phyloP scores from a whole-genome alignment of 2,113 vertebrate species.

The Desmodus rotundus region DNA sequence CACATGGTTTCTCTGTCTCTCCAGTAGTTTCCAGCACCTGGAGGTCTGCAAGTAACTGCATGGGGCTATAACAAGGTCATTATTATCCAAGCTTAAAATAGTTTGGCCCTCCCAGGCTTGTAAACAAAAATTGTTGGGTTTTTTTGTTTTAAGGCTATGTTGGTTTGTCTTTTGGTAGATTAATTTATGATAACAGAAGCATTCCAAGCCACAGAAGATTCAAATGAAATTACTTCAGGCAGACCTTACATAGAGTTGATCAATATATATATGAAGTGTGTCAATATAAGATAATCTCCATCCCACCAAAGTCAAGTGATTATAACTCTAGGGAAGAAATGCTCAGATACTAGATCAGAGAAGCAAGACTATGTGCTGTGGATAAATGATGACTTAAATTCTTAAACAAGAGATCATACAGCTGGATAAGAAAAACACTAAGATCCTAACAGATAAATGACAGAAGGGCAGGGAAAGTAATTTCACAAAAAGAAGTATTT shows the following conservation, averaged over 20 bases:
- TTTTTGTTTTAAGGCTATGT: slow-evolving; percentile 71
- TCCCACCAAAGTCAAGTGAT: not conserved
- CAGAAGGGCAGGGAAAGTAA: not conserved
- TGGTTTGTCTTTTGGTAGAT: slow-evolving; percentile 58
- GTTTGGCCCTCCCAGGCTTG: not conserved
- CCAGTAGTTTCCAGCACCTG: not conserved
- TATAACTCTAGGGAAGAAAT: not conserved
- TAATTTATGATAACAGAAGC: slow-evolving; percentile 57
- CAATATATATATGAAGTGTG: slow-evolving; percentile 23
- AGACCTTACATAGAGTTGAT: not conserved
- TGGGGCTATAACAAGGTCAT: not conserved
- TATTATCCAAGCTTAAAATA: slow-evolving; percentile 18
- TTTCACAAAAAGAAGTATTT: slow-evolving; percentile 1
- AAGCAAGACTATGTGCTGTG: not conserved
- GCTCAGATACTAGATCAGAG: not conserved
- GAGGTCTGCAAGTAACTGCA: not conserved
- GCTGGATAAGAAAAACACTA: not conserved
- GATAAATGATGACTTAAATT: not conserved
- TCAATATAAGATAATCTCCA: slow-evolving; percentile 1
- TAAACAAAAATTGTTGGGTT: slow-evolving; percentile 5
- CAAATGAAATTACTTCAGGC: slow-evolving; percentile 40
- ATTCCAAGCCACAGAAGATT: slow-evolving; percentile 48
- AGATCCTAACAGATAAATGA: not conserved
- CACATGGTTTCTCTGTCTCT: not conserved
- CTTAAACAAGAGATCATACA: not conserved